phyloP scores from a whole-genome alignment of 2,113 vertebrate species.

The Oenanthe oenanthe region DNA sequence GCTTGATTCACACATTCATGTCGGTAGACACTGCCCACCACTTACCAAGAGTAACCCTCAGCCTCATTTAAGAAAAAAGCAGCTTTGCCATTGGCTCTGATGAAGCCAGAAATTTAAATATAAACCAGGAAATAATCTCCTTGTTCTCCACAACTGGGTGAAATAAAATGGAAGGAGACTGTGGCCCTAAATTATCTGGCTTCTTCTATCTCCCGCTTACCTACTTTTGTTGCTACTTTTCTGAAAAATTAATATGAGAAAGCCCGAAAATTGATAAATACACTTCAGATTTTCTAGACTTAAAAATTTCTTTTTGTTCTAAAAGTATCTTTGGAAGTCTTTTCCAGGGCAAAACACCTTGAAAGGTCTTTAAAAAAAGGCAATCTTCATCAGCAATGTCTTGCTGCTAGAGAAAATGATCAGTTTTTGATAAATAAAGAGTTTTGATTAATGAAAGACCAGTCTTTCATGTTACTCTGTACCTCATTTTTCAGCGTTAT shows the following conservation, averaged over 20 bases:
- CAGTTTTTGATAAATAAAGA: slow-evolving; percentile 32
- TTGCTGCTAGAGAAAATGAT: background rate
- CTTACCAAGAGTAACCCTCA: background rate
- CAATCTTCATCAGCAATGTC: background rate
- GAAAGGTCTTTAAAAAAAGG: background rate
- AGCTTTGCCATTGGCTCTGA: background rate
- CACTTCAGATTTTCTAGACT: background rate
- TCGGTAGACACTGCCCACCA: background rate
- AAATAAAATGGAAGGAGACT: background rate
- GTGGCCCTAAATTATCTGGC: background rate
- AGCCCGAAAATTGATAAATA: background rate
- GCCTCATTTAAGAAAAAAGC: background rate
- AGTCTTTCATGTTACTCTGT: background rate
- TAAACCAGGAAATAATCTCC: background rate
- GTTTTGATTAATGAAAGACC: slow-evolving; percentile 47
- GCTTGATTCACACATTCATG: background rate
- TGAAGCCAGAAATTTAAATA: background rate
- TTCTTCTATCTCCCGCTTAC: background rate
- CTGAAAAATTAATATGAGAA: background rate
- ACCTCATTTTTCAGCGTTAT: slow-evolving; percentile 43
- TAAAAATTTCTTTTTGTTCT: background rate
- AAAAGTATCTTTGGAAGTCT: background rate
- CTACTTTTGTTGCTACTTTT: background rate
- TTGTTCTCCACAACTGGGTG: background rate
- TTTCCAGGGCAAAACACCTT: background rate